Evolutionary conservation across 2,113 vertebrate species (phyloP), one percentile per base, ranked within the genome.

Genomic region (Fulica atra): DNA sequence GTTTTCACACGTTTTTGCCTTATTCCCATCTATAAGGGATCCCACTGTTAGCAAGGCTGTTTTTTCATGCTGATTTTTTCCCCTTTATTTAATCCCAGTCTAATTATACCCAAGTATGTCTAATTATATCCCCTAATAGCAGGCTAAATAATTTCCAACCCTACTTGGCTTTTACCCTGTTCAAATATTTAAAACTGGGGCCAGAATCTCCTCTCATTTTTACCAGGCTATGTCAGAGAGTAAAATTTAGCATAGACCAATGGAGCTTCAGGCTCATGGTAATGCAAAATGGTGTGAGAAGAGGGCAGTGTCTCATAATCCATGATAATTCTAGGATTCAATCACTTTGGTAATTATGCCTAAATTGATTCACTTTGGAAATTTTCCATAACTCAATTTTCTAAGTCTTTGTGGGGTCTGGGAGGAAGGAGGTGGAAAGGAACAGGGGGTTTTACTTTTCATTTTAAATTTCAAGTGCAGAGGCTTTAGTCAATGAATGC

Each of bases 71-170:
- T 87, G 86, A 19, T 36, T 92, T 91, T 80, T 69, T 61, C 8
- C 40, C 26, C 76, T 92, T 92, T 87, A 57, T 93, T 96, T 95
- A 91, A 97, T 93, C 86, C 94, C 91, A 91, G 77, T 91, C 86
- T 85, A 95, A 96, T 95, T 97, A 95, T 95, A 93, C 66, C 73
- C 73, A 96, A 92, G 86, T 81, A 95, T 89, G 88, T 92, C 93
- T 96, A 96, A 97, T 95, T 96, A 97, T 97, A 96, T 60, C 92
- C 61, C 36, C 92, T 90, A 97, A 94, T 96, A 96, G 90, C 88
- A 96, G 73, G 88, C 88, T 96, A 95, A 96, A 96, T 96, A 93
- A 97, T 96, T 96, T 94, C 95, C 83, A 97, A 66, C 50, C 73
- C n/a, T 95, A 88, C 86, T 96, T 97, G 96, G 96, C 95, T 93